Conservation (phyloP, 2,888 invertebrate genomes). For the Mesorhabditis spiculigera region DNA sequence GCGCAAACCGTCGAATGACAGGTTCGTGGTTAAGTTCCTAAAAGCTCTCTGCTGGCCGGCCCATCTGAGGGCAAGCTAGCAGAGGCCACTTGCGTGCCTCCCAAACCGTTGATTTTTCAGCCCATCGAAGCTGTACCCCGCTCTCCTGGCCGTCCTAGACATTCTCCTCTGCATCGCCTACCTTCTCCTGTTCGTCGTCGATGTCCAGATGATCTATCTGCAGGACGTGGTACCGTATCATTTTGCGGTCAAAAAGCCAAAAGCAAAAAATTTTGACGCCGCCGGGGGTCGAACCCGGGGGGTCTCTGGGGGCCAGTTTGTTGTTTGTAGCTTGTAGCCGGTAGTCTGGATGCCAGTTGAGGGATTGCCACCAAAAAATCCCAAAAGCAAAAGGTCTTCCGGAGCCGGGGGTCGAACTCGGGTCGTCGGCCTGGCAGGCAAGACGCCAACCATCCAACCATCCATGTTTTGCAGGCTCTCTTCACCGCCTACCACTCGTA, state of each 20-base stretch:
- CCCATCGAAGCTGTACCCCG: conserved; percentile 44
- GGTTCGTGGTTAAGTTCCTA: neutral
- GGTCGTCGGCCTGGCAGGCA: neutral
- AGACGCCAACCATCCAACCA: neutral
- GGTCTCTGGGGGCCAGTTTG: too few relatives aligned
- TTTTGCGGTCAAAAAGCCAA: too few relatives aligned
- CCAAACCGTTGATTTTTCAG: conserved; percentile 5
- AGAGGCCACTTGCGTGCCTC: neutral
- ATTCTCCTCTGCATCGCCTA: conserved; percentile 38
- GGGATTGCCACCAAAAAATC: neutral
- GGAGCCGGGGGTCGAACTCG: neutral
- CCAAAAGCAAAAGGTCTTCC: neutral
- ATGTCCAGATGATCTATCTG: conserved; percentile 40
- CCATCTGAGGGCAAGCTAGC: too few relatives aligned
- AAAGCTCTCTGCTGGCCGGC: too few relatives aligned
- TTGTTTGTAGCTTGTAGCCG: too few relatives aligned
- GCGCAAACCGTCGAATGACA: conserved; percentile 23
- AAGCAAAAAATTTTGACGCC: too few relatives aligned
- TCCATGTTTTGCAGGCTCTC: conserved; percentile 29
- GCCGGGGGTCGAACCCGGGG: too few relatives aligned
- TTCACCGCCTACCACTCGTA: conserved; percentile 44
- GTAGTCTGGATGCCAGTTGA: too few relatives aligned
- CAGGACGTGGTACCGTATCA: conserved; percentile 24
- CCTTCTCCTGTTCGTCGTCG: conserved; percentile 44
- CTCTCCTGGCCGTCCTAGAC: conserved; percentile 40